Evolutionary conservation across 2,888 invertebrate genomes (phyloP).

Genomic region (Nomada ferruginata): DNA sequence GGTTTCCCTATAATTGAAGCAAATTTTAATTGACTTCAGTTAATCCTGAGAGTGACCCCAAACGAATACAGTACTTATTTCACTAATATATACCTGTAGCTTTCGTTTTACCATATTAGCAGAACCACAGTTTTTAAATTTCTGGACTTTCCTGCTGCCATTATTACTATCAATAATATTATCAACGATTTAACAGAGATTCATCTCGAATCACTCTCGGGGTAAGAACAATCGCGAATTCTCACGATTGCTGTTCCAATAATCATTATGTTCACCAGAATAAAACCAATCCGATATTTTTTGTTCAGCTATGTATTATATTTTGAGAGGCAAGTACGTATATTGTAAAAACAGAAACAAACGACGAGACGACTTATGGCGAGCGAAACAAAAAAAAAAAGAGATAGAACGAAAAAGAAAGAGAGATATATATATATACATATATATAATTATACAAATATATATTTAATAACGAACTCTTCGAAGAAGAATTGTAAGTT

Average conservation of each 20-base stretch:
- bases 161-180: not conserved
- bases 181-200: not conserved
- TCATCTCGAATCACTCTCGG: not conserved
- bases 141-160: not conserved
- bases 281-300: conserved; percentile 1
- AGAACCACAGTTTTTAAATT: not conserved
- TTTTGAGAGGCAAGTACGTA: conserved; percentile 64
- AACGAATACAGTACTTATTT: conserved; percentile 5
- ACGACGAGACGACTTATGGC: conserved; percentile 23
- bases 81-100: not conserved
- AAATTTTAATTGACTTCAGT: not conserved
- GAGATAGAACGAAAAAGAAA: conserved; percentile 2
- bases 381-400: conserved; percentile 33
- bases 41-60: conserved; percentile 17
- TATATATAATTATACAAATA: conserved; percentile 58
- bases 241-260: conserved; percentile 35
- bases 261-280: not conserved
- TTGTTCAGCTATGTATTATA: conserved; percentile 52
- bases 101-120: not conserved
- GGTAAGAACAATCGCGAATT: not conserved
- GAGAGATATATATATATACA: conserved; percentile 49
- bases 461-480: conserved; percentile 64
- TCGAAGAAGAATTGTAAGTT: conserved; percentile 55
- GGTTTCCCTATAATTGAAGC: not conserved
- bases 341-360: conserved; percentile 37